Evolutionary conservation across 2,113 vertebrate genomes (phyloP).

Genomic region (Eonycteris spelaea): DNA sequence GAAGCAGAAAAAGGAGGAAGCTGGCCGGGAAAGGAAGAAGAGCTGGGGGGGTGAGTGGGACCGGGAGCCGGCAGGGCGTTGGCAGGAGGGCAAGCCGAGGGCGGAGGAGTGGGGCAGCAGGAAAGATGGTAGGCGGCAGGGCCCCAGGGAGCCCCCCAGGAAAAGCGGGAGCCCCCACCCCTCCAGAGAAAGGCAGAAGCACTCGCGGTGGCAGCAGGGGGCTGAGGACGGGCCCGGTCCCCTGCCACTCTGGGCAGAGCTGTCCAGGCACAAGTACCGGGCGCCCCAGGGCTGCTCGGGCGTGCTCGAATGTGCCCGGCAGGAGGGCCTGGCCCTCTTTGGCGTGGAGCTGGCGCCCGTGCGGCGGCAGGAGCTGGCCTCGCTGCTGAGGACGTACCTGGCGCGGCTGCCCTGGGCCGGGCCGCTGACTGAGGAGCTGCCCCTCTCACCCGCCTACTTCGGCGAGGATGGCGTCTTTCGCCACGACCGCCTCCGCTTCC

Average conservation of each 20-base stretch:
- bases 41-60: slow-evolving; percentile 22
- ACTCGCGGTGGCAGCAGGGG: slow-evolving; percentile 48
- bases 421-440: slow-evolving; percentile 70
- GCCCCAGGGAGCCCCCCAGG: neutral
- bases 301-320: slow-evolving; percentile 83
- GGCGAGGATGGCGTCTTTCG: slow-evolving; percentile 82
- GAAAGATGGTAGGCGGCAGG: neutral
- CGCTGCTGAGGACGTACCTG: slow-evolving; percentile 85
- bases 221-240: neutral
- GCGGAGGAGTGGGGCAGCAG: neutral
- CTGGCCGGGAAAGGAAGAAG: slow-evolving; percentile 34
- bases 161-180: neutral
- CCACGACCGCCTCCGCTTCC: slow-evolving; percentile 88
- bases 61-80: rapidly evolving
- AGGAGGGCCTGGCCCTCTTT: slow-evolving; percentile 82
- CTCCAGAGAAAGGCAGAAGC: slow-evolving; percentile 38
- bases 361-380: slow-evolving; percentile 80
- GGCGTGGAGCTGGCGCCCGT: slow-evolving; percentile 81
- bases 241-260: slow-evolving; percentile 75
- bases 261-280: slow-evolving; percentile 76
- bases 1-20: slow-evolving; percentile 51
- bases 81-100: neutral
- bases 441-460: slow-evolving; percentile 81
- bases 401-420: slow-evolving; percentile 74
- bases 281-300: slow-evolving; percentile 81